Conservation (phyloP, 2,113 vertebrate genomes). For the Periophthalmus modestus region DNA sequence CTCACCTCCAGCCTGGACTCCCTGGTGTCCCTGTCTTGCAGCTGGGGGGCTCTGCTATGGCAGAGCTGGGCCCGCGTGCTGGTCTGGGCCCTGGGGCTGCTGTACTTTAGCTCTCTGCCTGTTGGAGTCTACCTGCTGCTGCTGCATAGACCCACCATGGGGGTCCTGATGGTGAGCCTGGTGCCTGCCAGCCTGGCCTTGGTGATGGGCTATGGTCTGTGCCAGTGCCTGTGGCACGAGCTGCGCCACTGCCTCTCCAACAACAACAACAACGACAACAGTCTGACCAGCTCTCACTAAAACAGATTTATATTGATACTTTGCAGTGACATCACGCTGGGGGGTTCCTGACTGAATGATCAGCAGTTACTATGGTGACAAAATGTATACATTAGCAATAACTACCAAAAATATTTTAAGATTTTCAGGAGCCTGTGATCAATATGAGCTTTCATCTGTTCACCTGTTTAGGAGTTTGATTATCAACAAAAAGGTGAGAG, state of each 20-base stretch:
- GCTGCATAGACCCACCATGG: conserved; percentile 88
- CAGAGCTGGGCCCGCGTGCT: conserved; percentile 87
- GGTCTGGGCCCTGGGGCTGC: conserved; percentile 89
- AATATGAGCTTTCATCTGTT: no score
- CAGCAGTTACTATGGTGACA: no score
- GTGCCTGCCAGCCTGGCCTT: conserved; percentile 91
- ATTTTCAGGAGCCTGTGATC: no score
- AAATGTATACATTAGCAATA: no score
- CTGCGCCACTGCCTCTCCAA: conserved; percentile 86
- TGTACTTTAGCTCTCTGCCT: conserved; percentile 94
- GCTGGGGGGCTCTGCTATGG: conserved; percentile 86
- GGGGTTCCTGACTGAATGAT: no score
- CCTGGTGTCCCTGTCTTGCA: conserved; percentile 82
- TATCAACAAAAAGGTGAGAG: no score
- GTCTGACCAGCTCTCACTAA: conserved; percentile 12
- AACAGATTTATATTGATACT: no score
- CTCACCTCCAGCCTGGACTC: conserved; percentile 85
- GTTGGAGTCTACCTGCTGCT: conserved; percentile 94
- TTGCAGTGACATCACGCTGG: no score
- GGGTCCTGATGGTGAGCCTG: conserved; percentile 91
- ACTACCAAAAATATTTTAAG: no score
- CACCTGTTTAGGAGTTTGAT: no score
- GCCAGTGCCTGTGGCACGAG: conserved; percentile 92
- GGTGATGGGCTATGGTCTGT: conserved; percentile 91
- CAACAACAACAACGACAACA: conserved; percentile 67